Percentiles rank a stretch among this genome's conserved stretches.
These are phyloP conservation scores for Anolis carolinensis DNA, from an alignment of 2,113 vertebrate species.

Conservation along the genomic window DNA sequence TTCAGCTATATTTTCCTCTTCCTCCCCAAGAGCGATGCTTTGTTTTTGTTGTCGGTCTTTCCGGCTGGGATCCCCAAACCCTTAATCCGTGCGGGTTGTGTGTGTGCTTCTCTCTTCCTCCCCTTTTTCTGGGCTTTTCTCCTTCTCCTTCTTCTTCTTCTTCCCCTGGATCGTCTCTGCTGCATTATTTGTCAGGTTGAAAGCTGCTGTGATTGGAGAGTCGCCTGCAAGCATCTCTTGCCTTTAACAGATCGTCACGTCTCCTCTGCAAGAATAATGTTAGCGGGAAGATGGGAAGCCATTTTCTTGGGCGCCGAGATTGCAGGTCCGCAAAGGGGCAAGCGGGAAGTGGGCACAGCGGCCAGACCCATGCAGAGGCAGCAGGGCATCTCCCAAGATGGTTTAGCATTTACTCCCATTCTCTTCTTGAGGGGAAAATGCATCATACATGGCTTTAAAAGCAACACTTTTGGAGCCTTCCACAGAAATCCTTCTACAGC, in stretches of 20 bases:
- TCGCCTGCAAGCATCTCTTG: not conserved
- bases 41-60: not conserved
- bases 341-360: not conserved
- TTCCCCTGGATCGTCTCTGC: not conserved
- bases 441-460: not conserved
- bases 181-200: not conserved
- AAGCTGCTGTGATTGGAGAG: not conserved
- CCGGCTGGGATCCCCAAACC: not conserved
- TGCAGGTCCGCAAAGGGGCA: not conserved
- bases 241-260: not conserved
- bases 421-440: not conserved
- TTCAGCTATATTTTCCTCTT: not conserved
- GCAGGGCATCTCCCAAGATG: not conserved
- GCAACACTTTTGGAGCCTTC: not conserved
- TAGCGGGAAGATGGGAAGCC: not conserved
- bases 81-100: not conserved
- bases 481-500: too few species aligned
- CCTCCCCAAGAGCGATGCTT: not conserved
- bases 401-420: not conserved
- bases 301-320: not conserved
- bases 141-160: too few species aligned
- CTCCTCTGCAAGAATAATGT: not conserved
- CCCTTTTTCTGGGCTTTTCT: too few species aligned
- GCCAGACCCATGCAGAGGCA: not conserved
- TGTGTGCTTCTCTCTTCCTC: not conserved